phyloP scores from a whole-genome alignment of 2,888 invertebrate species.

The Conops quadrifasciatus region DNA sequence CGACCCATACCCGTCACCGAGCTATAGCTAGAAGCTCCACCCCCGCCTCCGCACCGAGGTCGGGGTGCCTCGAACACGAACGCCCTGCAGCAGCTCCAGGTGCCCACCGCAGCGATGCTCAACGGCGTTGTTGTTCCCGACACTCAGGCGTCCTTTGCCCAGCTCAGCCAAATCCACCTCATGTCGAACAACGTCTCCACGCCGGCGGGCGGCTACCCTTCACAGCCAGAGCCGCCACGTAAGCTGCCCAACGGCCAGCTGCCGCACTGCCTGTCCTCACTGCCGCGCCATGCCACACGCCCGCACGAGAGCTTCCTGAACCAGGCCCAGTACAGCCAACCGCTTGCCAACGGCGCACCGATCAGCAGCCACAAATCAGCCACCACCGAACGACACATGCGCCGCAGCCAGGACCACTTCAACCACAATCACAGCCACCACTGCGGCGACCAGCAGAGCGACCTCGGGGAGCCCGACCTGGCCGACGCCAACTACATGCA shows the following conservation, averaged over 20 bases:
- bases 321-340: conserved; percentile 52
- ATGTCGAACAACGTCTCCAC: conserved; percentile 56
- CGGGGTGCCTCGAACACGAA: conserved; percentile 59
- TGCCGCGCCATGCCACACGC: conserved; percentile 52
- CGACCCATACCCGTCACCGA: conserved; percentile 88
- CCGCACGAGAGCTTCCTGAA: conserved; percentile 54
- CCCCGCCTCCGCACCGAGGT: conserved; percentile 80
- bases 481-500: conserved; percentile 59
- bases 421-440: conserved; percentile 56
- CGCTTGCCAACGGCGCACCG: conserved; percentile 53
- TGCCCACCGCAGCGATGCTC: conserved; percentile 53
- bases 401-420: conserved; percentile 62
- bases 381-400: conserved; percentile 54
- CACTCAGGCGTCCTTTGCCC: conserved; percentile 57
- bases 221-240: conserved; percentile 57
- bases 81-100: conserved; percentile 61
- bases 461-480: conserved; percentile 39
- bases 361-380: conserved; percentile 44
- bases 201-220: conserved; percentile 43
- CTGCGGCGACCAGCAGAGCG: conserved; percentile 46
- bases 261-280: conserved; percentile 48
- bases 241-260: conserved; percentile 51
- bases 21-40: conserved; percentile 90
- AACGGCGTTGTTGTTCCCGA: conserved; percentile 49
- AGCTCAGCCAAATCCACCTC: conserved; percentile 64